A percentile compares a stretch with the other conserved stretches of the same genome.
Conservation (phyloP, 2,113 vertebrate species). For the Prietella phreatophila region DNA sequence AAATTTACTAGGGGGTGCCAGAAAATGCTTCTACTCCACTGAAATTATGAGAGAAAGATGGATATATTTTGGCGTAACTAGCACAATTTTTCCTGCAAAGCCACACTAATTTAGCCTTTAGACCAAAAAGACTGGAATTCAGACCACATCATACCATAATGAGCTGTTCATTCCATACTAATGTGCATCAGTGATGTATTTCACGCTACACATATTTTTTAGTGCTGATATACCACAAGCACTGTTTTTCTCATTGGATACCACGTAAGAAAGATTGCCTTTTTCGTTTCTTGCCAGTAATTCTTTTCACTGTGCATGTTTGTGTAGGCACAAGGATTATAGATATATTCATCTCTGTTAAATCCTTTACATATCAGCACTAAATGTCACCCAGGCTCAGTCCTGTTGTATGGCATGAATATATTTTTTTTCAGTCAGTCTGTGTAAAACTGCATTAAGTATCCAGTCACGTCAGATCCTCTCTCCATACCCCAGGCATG, state of each 20-base stretch:
- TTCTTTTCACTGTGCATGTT: slow-evolving; percentile 3
- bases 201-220: slow-evolving; percentile 29
- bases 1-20: background rate
- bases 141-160: slow-evolving; percentile 29
- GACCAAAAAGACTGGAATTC: slow-evolving; percentile 19
- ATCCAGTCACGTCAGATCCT: background rate
- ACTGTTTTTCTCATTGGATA: slow-evolving; percentile 22
- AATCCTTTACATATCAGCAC: slow-evolving; percentile 26
- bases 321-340: slow-evolving; percentile 44
- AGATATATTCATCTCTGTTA: slow-evolving; percentile 9
- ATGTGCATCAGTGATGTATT: slow-evolving; percentile 25
- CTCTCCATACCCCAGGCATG: background rate
- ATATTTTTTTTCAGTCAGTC: background rate
- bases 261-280: background rate
- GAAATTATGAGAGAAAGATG: slow-evolving; percentile 7
- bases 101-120: background rate
- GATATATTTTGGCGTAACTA: background rate
- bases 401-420: background rate
- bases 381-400: slow-evolving; percentile 22
- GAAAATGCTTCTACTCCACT: background rate
- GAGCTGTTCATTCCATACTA: slow-evolving; percentile 23
- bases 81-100: background rate
- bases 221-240: slow-evolving; percentile 24
- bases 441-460: slow-evolving; percentile 8
- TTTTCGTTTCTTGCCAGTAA: slow-evolving; percentile 26